Evolutionary conservation across 2,113 vertebrate genomes (phyloP), one percentile per base, ranked within the genome.

Genomic region (Polypterus bichir): DNA sequence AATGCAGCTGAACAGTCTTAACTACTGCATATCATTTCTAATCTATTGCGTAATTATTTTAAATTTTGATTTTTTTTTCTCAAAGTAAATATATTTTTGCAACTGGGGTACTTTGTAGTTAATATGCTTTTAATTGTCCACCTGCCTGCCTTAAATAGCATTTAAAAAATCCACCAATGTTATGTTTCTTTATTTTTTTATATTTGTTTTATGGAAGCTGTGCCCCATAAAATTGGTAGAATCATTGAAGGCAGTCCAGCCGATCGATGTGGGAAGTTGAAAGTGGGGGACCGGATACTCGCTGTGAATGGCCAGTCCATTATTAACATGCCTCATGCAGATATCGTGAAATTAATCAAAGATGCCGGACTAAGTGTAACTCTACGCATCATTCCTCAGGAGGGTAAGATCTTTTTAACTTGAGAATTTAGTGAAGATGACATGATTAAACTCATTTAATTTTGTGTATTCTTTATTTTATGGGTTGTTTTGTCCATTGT

Each of bases 281-380:
- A 98, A 81, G 96, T 98, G 54, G 96, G 96, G 66, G 96, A 99
- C 86, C 80, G 93, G 74, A 99, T 99, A 70, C 85, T 99, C 86
- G 96, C 95, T 2, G 95, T 97, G 79, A 98, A 99, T 68, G 77
- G 86, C 70, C 95, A 97, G 81, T 93, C 92, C 70, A 98, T 99
- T 74, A 89, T 99, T 75, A 93, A 82, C 83, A 97, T 97, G 93
- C 91, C 94, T 62, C 96, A 99, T 62, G 95, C 90, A 27, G 94
- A 99, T 84, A 99, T 99, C 68, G 96, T 99, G 67, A 98, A 97
- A 77, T 89, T 99, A 76, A 98, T 99, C 87, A 99, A 99, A 85
- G 95, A 98, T 59, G 95, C 95, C 0, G 96, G 96, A 61, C 92
- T 97, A 68, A 97, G 88, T 56, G 93, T 99, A 76, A 95, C 91